Conservation (phyloP, 92 coral and sea anemone genomes). For the Epizoanthus illoricatus region DNA sequence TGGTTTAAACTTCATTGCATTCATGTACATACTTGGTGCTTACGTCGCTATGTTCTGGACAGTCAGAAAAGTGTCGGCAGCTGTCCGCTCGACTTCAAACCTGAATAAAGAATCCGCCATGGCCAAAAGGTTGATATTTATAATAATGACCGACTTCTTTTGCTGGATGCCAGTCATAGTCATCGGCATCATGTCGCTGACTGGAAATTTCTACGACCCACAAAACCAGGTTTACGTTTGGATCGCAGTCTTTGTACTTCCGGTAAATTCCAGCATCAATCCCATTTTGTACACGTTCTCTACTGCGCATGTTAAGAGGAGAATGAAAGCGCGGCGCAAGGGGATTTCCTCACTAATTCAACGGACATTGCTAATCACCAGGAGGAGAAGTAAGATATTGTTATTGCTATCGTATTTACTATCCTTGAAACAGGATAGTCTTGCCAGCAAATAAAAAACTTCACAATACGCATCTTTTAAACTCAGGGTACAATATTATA, state of each 20-base stretch:
- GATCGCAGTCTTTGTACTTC: conserved; percentile 72
- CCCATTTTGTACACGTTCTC: conserved; percentile 72
- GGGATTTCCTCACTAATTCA: no score
- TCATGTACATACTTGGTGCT: conserved; percentile 60
- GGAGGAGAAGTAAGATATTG: no score
- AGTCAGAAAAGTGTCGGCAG: conserved; percentile 48
- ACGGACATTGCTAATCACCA: no score
- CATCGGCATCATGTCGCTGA: conserved; percentile 55
- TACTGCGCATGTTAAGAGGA: not conserved
- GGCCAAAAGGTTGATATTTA: conserved; percentile 63
- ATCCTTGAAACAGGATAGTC: no score
- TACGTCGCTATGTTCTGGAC: conserved; percentile 61
- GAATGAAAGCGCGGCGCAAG: no score
- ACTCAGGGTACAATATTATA: no score
- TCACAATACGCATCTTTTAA: no score
- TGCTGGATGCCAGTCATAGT: conserved; percentile 80
- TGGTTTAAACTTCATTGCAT: conserved; percentile 51
- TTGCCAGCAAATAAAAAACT: no score
- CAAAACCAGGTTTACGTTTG: conserved; percentile 58
- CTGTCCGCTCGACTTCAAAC: conserved; percentile 54
- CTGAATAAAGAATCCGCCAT: conserved; percentile 64
- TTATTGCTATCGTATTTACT: no score
- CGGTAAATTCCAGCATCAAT: conserved; percentile 63
- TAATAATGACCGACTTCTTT: conserved; percentile 64
- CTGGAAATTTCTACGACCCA: conserved; percentile 59